phyloP scores from a whole-genome alignment of 2,888 invertebrate genomes.

The Drosophila meridionalis region DNA sequence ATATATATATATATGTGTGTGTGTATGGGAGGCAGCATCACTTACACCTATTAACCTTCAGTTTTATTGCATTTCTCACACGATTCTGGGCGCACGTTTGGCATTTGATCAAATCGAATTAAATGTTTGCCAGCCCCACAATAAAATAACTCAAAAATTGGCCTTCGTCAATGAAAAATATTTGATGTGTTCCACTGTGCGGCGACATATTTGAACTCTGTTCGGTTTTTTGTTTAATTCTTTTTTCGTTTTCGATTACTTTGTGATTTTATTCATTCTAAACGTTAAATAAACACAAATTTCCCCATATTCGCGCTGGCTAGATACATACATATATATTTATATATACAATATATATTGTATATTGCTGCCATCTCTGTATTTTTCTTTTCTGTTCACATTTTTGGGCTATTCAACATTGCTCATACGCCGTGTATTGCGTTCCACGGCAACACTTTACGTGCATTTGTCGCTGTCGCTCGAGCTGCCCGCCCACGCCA shows the following conservation, averaged over 20 bases:
- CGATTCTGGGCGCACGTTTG: conserved; percentile 27
- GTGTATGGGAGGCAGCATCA: conserved; percentile 12
- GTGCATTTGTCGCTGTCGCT: conserved; percentile 56
- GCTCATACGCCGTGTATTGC: conserved; percentile 51
- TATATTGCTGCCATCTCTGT: neutral
- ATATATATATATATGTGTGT: neutral
- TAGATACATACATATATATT: conserved; percentile 6
- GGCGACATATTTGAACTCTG: conserved; percentile 9
- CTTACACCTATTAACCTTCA: conserved; percentile 59
- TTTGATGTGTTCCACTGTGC: conserved; percentile 6
- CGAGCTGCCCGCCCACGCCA: conserved; percentile 47
- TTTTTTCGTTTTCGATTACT: conserved; percentile 1
- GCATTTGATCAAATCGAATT: conserved; percentile 31
- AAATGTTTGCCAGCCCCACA: conserved; percentile 3
- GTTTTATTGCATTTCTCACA: conserved; percentile 17
- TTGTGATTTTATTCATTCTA: conserved; percentile 16
- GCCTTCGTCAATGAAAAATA: conserved; percentile 7
- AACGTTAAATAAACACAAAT: conserved; percentile 31
- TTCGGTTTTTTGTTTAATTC: conserved; percentile 13
- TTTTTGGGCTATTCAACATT: conserved; percentile 24
- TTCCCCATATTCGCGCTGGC: conserved; percentile 39
- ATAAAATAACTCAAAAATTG: conserved; percentile 9
- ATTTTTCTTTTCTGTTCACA: neutral
- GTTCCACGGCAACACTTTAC: conserved; percentile 23
- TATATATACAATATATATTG: neutral